Percentiles rank a stretch among this genome's conserved stretches.
phyloP scores from a whole-genome alignment of 37 sponge, comb jelly and placozoan genomes.

The Lycopodina hypogea region DNA sequence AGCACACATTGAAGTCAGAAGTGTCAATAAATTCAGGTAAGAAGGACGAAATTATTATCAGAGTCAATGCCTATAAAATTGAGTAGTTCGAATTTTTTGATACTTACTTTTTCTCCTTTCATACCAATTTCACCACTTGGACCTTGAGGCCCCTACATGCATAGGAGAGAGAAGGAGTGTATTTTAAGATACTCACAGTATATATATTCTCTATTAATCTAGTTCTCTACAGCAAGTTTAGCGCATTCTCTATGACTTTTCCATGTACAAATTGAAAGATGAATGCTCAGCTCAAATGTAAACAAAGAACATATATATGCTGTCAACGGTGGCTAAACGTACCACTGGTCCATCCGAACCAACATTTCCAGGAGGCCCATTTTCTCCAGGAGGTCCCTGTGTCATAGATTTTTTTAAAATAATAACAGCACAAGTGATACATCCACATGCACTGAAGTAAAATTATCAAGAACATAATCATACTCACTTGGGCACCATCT shows the following conservation, averaged over 20 bases:
- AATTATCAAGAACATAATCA: not conserved
- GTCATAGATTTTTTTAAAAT: not conserved
- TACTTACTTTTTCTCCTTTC: constrained; percentile 17
- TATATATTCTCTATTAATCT: no score
- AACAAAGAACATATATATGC: no score
- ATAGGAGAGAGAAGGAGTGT: not conserved
- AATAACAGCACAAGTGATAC: not conserved
- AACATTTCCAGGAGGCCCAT: not conserved
- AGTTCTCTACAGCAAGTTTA: no score
- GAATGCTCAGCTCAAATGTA: no score
- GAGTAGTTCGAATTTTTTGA: no score
- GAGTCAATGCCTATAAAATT: no score
- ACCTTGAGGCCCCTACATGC: not conserved
- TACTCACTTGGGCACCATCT: not conserved
- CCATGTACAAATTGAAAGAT: no score
- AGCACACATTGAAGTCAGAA: no score
- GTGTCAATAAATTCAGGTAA: no score
- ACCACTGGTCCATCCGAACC: not conserved
- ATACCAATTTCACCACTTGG: not conserved
- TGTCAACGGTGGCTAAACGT: not conserved
- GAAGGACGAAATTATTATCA: no score
- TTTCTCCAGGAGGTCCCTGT: constrained; percentile 5
- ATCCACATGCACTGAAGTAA: not conserved
- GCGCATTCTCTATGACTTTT: not conserved
- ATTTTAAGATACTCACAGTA: no score